Conservation (phyloP, 2,888 invertebrate genomes). For the Pseudococcus viburni region DNA sequence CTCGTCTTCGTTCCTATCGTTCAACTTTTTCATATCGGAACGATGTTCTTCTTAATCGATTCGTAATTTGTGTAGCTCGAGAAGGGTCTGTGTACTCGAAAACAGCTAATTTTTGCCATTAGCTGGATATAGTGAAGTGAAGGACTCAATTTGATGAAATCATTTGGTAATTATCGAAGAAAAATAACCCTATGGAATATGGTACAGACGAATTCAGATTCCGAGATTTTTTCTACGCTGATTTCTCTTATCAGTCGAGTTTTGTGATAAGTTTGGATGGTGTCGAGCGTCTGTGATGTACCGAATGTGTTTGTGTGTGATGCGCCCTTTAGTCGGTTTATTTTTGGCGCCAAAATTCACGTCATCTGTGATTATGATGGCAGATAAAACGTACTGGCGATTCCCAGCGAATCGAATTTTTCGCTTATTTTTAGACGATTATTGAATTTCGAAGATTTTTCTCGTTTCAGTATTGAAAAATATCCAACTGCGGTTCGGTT, state of each 20-base stretch:
- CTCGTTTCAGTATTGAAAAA: neutral
- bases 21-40: neutral
- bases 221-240: neutral
- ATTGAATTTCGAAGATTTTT: neutral
- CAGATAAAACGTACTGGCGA: neutral
- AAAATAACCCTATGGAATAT: too few species aligned
- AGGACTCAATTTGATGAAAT: too few species aligned
- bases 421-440: neutral
- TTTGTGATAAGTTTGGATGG: conserved; percentile 1
- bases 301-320: neutral
- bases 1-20: neutral
- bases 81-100: neutral
- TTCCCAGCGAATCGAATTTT: neutral
- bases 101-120: neutral
- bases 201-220: neutral
- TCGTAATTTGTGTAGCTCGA: neutral
- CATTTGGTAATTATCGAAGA: too few species aligned
- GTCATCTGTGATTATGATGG: neutral
- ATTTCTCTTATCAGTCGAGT: conserved; percentile 20
- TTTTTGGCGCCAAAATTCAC: conserved; percentile 51
- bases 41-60: neutral
- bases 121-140: neutral
- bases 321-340: neutral
- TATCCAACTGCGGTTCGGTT: neutral
- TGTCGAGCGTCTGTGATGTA: neutral